Conservation (phyloP, 1,140 invertebrate genomes). For the Melipona quadrifasciata region DNA sequence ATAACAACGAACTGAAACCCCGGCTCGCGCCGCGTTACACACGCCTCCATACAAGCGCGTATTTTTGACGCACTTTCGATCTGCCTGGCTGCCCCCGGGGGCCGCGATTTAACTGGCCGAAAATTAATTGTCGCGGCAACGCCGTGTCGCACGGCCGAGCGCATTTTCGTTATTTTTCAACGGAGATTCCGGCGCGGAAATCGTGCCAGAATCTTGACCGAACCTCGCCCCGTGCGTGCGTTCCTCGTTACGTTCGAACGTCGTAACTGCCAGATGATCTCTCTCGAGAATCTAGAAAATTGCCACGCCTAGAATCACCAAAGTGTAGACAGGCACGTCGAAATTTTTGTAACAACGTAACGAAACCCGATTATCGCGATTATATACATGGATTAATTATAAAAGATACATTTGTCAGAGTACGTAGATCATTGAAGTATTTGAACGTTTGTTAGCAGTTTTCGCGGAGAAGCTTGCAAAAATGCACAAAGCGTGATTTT, state of each 20-base stretch:
- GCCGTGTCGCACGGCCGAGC: constrained; percentile 68
- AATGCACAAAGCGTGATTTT: too few relatives aligned
- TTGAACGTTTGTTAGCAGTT: too few relatives aligned
- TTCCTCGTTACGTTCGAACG: not conserved
- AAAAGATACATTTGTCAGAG: too few relatives aligned
- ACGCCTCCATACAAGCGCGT: constrained; percentile 45
- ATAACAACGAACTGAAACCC: not conserved
- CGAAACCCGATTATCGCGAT: too few relatives aligned
- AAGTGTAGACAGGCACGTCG: too few relatives aligned
- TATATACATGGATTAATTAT: too few relatives aligned
- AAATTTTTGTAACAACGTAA: too few relatives aligned
- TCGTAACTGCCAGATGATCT: not conserved
- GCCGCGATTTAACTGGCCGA: constrained; percentile 72
- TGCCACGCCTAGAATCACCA: too few relatives aligned
- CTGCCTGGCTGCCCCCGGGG: constrained; percentile 38
- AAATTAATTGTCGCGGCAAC: constrained; percentile 76
- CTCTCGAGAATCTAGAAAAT: too few relatives aligned
- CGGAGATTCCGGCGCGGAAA: constrained; percentile 2
- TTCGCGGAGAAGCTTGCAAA: too few relatives aligned
- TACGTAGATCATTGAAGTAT: too few relatives aligned
- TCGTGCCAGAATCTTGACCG: constrained; percentile 46
- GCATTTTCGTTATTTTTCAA: constrained; percentile 67
- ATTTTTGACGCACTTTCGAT: constrained; percentile 72
- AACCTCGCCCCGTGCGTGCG: not conserved
- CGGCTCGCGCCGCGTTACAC: constrained; percentile 20